Evolutionary conservation across 2,797 vertebrate species (phyloP).

Genomic region (Austrolebias charrua): DNA sequence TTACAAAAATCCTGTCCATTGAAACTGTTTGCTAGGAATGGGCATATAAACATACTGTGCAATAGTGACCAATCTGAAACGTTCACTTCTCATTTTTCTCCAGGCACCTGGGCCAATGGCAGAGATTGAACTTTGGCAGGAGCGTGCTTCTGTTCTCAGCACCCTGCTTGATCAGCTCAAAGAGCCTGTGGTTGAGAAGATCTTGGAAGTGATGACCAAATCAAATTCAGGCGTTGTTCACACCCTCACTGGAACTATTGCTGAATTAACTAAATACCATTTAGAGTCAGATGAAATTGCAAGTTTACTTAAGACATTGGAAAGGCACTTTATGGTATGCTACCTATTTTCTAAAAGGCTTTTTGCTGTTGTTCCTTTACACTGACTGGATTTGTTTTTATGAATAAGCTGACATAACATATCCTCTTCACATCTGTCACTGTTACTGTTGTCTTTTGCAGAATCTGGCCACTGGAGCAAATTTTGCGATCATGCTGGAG

Average conservation of each 20-base stretch:
- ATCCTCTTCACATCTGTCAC: not conserved
- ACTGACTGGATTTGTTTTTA: not conserved
- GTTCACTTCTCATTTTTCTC: constrained; percentile 15
- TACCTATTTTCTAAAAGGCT: not conserved
- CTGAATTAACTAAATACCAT: constrained; percentile 80
- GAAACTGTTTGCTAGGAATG: too few relatives aligned
- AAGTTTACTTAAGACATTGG: constrained; percentile 85
- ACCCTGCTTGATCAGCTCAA: constrained; percentile 85
- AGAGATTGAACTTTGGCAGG: constrained; percentile 89
- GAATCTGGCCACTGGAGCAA: constrained; percentile 83
- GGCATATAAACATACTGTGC: too few relatives aligned
- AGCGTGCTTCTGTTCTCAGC: constrained; percentile 79
- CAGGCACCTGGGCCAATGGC: constrained; percentile 85
- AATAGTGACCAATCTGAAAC: not conserved
- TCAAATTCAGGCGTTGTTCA: constrained; percentile 71
- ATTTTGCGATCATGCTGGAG: constrained; percentile 79
- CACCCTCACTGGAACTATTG: constrained; percentile 77
- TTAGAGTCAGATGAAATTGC: constrained; percentile 85
- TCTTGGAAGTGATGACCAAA: constrained; percentile 80
- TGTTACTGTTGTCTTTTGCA: constrained; percentile 52
- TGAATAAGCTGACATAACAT: not conserved
- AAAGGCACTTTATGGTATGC: constrained; percentile 88
- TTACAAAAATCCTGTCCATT: too few relatives aligned
- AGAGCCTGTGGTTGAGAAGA: constrained; percentile 81
- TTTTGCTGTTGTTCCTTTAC: constrained; percentile 2